Base-by-base conservation (phyloP, 2,888 invertebrate genomes). In the Drosophila vallismaia region DNA sequence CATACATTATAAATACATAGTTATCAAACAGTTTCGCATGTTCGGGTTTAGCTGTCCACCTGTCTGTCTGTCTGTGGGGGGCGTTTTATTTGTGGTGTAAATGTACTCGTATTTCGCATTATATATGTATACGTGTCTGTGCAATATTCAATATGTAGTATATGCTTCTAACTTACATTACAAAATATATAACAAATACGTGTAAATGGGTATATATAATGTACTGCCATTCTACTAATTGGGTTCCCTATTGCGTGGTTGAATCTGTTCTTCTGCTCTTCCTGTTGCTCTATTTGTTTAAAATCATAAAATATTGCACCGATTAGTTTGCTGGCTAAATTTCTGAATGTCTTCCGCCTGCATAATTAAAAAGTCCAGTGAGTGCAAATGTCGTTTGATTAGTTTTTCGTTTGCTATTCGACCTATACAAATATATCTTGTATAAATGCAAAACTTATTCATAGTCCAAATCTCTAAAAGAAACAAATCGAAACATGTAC, bases 1-100 rank as follows among this genome's bases (percentile, higher is more conserved):
- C 88, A 84, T 87, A 88, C 84, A 87, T 84, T 86, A 87, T 88
- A 87, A 87, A 87, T 88, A 87, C 86, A 87, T 87, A 87, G 84
- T 80, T 88, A 79, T 86, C 88, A 84, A 86, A 86, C 80, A 82
- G 82, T 81, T 71, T 57, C 57, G 48, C 67, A 28, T 60, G 33
- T 62, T 40, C 59, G 31, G 60, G 55, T 72, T 48, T 70, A 42
- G 57, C 48, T 50, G 26, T 42, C 48, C 60, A 45, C 29, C 42
- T 46, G 49, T 50, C 38, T 57, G 42, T 64, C 50, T 55, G 36
- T 46, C 26, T 70, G 40, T 70, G 40, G 68, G 53, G 53, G 62
- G 19, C 71, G 58, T 66, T 56, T 60, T 28, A 33, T 19, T 56
- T 10, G 12, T 33, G 54, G 53, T 62, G 53, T 76, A 50, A 50